Percentiles rank a stretch among this genome's conserved stretches.
Conservation (phyloP, 2,113 vertebrate species). For the Labrus mixtus region DNA sequence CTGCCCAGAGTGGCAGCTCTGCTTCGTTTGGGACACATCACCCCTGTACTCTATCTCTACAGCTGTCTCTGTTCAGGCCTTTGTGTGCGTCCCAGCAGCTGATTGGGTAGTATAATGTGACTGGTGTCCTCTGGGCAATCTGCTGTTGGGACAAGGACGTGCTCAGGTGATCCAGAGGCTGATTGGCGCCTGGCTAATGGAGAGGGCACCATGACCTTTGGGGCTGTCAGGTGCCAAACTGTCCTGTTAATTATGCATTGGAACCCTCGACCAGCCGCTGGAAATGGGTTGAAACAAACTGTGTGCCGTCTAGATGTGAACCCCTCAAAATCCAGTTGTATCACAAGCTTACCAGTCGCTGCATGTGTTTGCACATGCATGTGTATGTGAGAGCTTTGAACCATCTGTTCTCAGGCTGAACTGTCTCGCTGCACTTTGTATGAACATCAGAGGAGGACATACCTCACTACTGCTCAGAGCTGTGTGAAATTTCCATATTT, state of each 20-base stretch:
- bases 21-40: slow-evolving; percentile 68
- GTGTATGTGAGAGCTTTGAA: slow-evolving; percentile 16
- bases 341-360: slow-evolving; percentile 14
- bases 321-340: slow-evolving; percentile 22
- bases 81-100: slow-evolving; percentile 66
- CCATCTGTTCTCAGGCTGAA: slow-evolving; percentile 66
- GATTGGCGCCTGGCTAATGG: slow-evolving; percentile 70
- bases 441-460: slow-evolving; percentile 62
- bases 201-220: slow-evolving; percentile 76
- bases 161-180: slow-evolving; percentile 68
- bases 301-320: slow-evolving; percentile 75
- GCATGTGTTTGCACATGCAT: background rate
- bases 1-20: slow-evolving; percentile 67
- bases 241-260: slow-evolving; percentile 83
- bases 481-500: slow-evolving; percentile 74
- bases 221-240: slow-evolving; percentile 75
- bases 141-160: slow-evolving; percentile 71
- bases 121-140: slow-evolving; percentile 78
- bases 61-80: slow-evolving; percentile 59
- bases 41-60: slow-evolving; percentile 60
- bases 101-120: slow-evolving; percentile 81
- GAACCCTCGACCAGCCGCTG: slow-evolving; percentile 61
- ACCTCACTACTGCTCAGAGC: slow-evolving; percentile 63
- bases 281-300: slow-evolving; percentile 70
- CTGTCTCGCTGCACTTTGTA: slow-evolving; percentile 53